Evolutionary conservation across 1,140 invertebrate genomes (phyloP).

Genomic region (Brachionus calyciflorus): DNA sequence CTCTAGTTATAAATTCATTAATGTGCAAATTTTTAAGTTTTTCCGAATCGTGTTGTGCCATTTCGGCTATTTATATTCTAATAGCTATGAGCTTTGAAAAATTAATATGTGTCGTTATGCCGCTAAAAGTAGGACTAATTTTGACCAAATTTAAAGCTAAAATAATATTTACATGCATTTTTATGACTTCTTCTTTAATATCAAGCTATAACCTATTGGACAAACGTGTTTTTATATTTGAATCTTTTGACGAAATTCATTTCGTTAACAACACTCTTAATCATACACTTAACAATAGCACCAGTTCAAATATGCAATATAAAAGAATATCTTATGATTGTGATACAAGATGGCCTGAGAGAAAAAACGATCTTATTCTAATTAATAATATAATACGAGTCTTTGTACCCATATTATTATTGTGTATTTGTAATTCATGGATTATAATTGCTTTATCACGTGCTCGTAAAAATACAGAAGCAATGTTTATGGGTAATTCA

Average conservation of each 20-base stretch:
- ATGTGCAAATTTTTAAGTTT: constrained; percentile 45
- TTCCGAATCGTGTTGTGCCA: constrained; percentile 10
- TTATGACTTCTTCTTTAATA: background rate
- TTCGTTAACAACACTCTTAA: background rate
- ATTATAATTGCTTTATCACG: constrained; percentile 1
- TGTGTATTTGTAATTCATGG: constrained; percentile 31
- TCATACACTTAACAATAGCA: background rate
- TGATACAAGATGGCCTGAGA: constrained; percentile 13
- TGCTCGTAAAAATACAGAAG: constrained; percentile 23
- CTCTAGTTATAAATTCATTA: background rate
- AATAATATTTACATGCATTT: background rate
- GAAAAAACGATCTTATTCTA: constrained; percentile 24
- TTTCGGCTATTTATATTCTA: constrained; percentile 29
- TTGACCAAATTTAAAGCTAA: constrained; percentile 34
- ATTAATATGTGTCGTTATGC: constrained; percentile 22
- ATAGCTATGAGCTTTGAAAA: constrained; percentile 43
- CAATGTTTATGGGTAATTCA: background rate
- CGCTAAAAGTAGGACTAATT: constrained; percentile 22
- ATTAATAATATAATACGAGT: constrained; percentile 38
- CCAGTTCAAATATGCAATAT: background rate
- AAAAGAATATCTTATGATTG: constrained; percentile 38
- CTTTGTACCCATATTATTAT: constrained; percentile 4
- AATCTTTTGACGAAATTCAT: background rate
- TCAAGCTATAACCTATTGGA: constrained; percentile 42
- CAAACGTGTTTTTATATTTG: background rate